phyloP scores from a whole-genome alignment of 2,888 invertebrate species.

The Conomelus anceps region DNA sequence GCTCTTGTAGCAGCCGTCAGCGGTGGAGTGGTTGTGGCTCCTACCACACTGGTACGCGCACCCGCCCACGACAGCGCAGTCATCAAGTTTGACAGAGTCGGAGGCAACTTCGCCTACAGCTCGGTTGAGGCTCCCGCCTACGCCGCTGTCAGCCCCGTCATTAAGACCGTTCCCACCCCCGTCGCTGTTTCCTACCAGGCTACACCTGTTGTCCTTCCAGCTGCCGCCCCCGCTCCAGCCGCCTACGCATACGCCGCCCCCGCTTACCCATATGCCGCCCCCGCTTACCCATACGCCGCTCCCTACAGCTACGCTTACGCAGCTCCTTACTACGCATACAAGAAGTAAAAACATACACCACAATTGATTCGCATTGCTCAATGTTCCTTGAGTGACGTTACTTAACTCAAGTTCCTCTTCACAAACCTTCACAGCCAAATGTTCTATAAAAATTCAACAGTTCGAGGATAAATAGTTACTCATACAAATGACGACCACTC shows the following conservation, averaged over 20 bases:
- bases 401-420: neutral
- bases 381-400: no score
- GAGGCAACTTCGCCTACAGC: conserved; percentile 51
- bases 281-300: conserved; percentile 1
- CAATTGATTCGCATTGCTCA: neutral
- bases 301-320: neutral
- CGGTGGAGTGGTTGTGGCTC: conserved; percentile 31
- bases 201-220: conserved; percentile 28
- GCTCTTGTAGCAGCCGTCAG: conserved; percentile 27
- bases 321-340: neutral
- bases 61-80: conserved; percentile 48
- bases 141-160: conserved; percentile 43
- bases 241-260: conserved; percentile 24
- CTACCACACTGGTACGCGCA: conserved; percentile 41
- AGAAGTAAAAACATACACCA: no score
- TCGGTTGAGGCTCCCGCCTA: conserved; percentile 49
- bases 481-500: neutral
- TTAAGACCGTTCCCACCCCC: conserved; percentile 40
- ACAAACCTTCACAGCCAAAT: neutral
- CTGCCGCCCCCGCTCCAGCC: conserved; percentile 17
- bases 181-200: conserved; percentile 41
- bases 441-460: neutral
- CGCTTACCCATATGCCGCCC: neutral
- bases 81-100: conserved; percentile 47
- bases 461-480: neutral